Evolutionary conservation across 2,113 vertebrate genomes (phyloP).

Genomic region (Corvus moneduloides): DNA sequence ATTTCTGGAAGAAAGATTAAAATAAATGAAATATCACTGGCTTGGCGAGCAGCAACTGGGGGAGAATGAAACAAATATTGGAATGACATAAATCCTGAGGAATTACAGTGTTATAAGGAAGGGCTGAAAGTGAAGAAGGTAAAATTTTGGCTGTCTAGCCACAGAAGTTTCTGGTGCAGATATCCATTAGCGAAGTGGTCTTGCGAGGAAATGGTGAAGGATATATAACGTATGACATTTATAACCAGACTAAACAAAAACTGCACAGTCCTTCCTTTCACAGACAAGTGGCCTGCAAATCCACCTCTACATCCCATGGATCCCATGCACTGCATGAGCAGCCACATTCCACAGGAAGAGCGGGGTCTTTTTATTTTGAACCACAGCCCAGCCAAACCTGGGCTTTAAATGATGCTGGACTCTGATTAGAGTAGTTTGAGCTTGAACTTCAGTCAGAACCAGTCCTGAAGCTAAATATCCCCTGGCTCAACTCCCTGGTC

Average conservation of each 20-base stretch:
- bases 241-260: constrained; percentile 54
- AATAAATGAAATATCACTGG: constrained; percentile 63
- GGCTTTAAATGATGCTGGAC: background rate
- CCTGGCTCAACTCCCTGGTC: background rate
- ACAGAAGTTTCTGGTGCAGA: constrained; percentile 52
- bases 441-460: background rate
- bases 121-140: constrained; percentile 59
- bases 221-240: constrained; percentile 27
- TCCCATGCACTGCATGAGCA: background rate
- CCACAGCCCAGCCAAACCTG: background rate
- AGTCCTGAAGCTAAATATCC: background rate
- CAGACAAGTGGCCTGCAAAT: background rate
- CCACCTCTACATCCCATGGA: background rate
- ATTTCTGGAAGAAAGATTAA: constrained; percentile 65
- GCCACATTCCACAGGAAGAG: background rate
- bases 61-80: constrained; percentile 56
- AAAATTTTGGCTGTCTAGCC: constrained; percentile 55
- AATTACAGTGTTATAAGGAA: constrained; percentile 46
- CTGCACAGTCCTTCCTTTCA: background rate
- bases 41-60: constrained; percentile 40
- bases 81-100: constrained; percentile 63
- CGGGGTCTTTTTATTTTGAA: background rate
- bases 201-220: constrained; percentile 47
- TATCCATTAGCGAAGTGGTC: background rate
- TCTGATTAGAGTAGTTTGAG: background rate